phyloP scores from a whole-genome alignment of 2,888 invertebrate species.

The Beris morrisii region DNA sequence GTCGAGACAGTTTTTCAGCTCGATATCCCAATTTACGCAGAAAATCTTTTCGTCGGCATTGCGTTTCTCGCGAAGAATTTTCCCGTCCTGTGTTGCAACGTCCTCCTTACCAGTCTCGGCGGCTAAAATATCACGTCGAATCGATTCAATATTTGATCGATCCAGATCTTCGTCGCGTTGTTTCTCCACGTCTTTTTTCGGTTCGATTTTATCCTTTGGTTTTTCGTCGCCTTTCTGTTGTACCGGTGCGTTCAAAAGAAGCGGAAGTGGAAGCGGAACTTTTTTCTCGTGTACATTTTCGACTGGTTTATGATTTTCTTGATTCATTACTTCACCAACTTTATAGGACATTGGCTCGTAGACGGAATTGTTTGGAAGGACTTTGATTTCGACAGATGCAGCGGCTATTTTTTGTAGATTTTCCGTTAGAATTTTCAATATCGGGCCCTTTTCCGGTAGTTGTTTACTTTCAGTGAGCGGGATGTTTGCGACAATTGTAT shows the following conservation, averaged over 20 bases:
- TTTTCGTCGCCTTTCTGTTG: constrained; percentile 34
- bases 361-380: constrained; percentile 35
- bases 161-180: constrained; percentile 33
- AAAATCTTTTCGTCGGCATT: constrained; percentile 35
- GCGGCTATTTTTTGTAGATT: constrained; percentile 9
- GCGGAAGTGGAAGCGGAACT: constrained; percentile 49
- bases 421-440: constrained; percentile 9
- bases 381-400: constrained; percentile 14
- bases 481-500: constrained; percentile 9
- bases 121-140: constrained; percentile 51
- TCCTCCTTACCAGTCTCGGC: constrained; percentile 39
- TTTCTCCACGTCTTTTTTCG: not conserved
- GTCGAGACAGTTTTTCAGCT: constrained; percentile 44
- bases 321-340: constrained; percentile 45
- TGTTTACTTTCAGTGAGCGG: constrained; percentile 12
- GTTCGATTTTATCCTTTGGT: not conserved
- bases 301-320: constrained; percentile 28
- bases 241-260: constrained; percentile 47
- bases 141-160: constrained; percentile 48
- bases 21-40: constrained; percentile 33
- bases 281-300: constrained; percentile 42
- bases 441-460: constrained; percentile 6
- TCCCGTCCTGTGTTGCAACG: constrained; percentile 6
- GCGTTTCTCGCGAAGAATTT: constrained; percentile 38
- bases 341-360: constrained; percentile 52